Percentiles rank a stretch among this genome's conserved stretches.
Evolutionary conservation across 2,113 vertebrate genomes (phyloP).

Genomic region (Felis chaus): DNA sequence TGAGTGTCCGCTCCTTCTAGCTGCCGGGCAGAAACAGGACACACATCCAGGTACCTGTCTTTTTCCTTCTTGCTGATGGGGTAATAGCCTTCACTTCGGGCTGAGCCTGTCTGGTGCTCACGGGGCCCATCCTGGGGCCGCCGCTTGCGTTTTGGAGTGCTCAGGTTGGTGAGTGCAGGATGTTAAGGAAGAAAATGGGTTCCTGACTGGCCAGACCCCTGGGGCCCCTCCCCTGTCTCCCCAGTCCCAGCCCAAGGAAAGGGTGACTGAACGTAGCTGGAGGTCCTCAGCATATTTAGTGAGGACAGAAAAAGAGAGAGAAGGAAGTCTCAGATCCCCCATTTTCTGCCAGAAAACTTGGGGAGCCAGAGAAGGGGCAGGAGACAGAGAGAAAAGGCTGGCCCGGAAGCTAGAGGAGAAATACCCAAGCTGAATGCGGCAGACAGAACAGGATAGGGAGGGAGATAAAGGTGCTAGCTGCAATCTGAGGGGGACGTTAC

Average conservation of each 20-base stretch:
- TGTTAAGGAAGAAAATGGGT: conserved; percentile 85
- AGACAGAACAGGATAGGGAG: not conserved
- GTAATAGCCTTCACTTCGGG: conserved; percentile 95
- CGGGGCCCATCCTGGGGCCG: conserved; percentile 87
- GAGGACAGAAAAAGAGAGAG: not conserved
- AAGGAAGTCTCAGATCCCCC: not conserved
- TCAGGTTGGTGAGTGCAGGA: conserved; percentile 92
- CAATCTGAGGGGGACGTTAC: not conserved
- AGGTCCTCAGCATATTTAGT: not conserved
- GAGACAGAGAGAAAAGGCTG: not conserved
- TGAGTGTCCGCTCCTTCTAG: conserved; percentile 87
- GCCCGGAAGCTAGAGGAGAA: not conserved
- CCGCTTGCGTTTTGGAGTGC: conserved; percentile 90
- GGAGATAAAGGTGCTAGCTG: not conserved
- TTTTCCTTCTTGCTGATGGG: conserved; percentile 96
- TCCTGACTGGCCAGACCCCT: not conserved
- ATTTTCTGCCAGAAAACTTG: not conserved
- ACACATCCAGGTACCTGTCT: conserved; percentile 93
- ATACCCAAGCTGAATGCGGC: not conserved
- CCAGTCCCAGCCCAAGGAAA: not conserved
- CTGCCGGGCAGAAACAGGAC: conserved; percentile 89
- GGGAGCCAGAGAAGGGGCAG: not conserved
- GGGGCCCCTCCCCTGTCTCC: not conserved
- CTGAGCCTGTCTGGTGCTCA: conserved; percentile 92
- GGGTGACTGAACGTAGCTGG: not conserved